phyloP scores from a whole-genome alignment of 1,140 invertebrate genomes.

The honey bee (Apis mellifera) region DNA sequence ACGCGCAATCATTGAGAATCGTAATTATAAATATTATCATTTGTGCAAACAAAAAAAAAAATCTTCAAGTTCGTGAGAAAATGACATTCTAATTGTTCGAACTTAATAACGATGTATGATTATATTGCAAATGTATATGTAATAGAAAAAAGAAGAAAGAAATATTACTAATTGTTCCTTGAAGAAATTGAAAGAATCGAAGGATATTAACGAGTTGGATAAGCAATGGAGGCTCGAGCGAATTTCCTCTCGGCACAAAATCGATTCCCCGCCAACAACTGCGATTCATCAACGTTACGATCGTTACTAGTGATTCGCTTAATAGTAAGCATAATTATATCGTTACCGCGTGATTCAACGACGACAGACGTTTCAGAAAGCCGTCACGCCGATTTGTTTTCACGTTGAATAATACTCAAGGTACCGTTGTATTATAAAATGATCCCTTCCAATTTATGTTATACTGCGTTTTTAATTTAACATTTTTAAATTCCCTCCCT shows the following conservation, averaged over 20 bases:
- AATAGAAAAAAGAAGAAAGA: background rate
- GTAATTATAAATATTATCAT: background rate
- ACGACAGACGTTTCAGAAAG: background rate
- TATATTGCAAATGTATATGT: background rate
- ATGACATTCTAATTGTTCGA: background rate
- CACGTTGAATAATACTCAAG: conserved; percentile 52
- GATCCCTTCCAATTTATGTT: conserved; percentile 10
- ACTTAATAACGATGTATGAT: too few species aligned
- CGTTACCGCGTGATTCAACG: conserved; percentile 21
- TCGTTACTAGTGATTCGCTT: conserved; percentile 12
- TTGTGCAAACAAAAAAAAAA: background rate
- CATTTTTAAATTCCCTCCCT: conserved; percentile 25
- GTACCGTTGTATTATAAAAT: conserved; percentile 36
- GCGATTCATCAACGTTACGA: conserved; percentile 4
- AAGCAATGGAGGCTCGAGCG: background rate
- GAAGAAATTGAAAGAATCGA: background rate
- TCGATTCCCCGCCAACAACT: conserved; percentile 5
- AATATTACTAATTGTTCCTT: background rate
- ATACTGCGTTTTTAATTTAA: conserved; percentile 51
- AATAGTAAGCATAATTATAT: conserved; percentile 9
- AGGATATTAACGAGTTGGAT: background rate
- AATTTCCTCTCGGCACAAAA: background rate
- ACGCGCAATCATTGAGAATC: background rate
- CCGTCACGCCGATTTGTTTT: conserved; percentile 24
- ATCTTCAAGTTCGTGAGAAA: background rate